Percentiles rank a stretch among this genome's conserved stretches.
These are phyloP conservation scores for Papilio demoleus DNA, from an alignment of 2,888 invertebrate genomes.

Conservation along the genomic window DNA sequence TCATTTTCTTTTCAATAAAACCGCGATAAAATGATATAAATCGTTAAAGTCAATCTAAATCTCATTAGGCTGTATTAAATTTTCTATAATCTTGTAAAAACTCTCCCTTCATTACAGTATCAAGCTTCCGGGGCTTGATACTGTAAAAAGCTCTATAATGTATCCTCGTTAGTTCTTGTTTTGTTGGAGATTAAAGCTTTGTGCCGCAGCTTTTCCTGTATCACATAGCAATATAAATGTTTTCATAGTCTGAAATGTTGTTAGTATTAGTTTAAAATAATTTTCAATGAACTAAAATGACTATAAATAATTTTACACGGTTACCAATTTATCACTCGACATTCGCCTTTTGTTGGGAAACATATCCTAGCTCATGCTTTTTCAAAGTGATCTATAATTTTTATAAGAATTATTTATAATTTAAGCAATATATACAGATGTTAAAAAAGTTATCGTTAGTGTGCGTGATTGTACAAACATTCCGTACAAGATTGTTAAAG, in stretches of 20 bases:
- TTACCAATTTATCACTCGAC: no score
- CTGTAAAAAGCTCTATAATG: constrained; percentile 20
- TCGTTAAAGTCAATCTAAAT: constrained; percentile 11
- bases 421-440: no score
- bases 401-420: no score
- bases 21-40: background rate
- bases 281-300: no score
- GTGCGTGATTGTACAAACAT: background rate
- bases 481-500: background rate
- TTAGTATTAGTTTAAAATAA: no score
- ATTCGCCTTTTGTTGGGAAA: no score
- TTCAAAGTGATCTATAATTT: no score
- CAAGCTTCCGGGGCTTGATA: constrained; percentile 31
- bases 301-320: background rate
- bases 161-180: background rate
- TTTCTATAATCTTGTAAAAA: constrained; percentile 29
- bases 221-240: background rate
- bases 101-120: constrained; percentile 22
- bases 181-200: constrained; percentile 1
- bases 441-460: no score
- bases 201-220: constrained; percentile 22
- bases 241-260: background rate
- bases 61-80: constrained; percentile 31
- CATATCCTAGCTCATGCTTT: no score
- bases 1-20: background rate